These are phyloP conservation scores for Ganaspis sp. DNA, from an alignment of 1,140 invertebrate species.

Conservation along the genomic window DNA sequence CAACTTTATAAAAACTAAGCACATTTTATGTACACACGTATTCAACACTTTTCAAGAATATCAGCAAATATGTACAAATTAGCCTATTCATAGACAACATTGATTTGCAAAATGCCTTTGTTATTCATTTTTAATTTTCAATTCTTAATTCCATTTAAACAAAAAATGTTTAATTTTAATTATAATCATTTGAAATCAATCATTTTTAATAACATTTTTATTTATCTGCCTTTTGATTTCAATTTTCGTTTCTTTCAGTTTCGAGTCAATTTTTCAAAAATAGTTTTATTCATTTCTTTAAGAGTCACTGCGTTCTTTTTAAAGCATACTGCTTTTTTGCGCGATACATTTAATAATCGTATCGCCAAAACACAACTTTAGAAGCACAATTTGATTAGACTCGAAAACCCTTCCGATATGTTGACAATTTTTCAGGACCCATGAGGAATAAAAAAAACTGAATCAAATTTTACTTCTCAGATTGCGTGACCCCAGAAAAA, in stretches of 20 bases:
- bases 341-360: neutral
- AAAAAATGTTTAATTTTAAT: neutral
- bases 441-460: neutral
- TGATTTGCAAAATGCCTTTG: too few species aligned
- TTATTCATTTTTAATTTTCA: too few species aligned
- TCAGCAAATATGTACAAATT: conserved; percentile 18
- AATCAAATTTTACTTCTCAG: too few species aligned
- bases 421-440: neutral
- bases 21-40: neutral
- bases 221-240: neutral
- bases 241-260: too few species aligned
- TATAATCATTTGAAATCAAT: neutral
- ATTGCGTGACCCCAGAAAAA: too few species aligned
- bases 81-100: conserved; percentile 1
- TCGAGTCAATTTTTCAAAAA: too few species aligned
- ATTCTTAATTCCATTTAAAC: neutral
- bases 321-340: neutral
- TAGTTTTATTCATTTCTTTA: conserved; percentile 7
- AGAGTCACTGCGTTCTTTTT: neutral
- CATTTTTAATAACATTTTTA: neutral
- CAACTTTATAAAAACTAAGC: neutral
- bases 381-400: conserved; percentile 25
- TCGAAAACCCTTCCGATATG: conserved; percentile 24
- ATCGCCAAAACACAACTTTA: conserved; percentile 15
- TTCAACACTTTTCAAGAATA: neutral